Evolutionary conservation across 1,140 invertebrate species (phyloP).

Genomic region (Neodiprion pinetum): DNA sequence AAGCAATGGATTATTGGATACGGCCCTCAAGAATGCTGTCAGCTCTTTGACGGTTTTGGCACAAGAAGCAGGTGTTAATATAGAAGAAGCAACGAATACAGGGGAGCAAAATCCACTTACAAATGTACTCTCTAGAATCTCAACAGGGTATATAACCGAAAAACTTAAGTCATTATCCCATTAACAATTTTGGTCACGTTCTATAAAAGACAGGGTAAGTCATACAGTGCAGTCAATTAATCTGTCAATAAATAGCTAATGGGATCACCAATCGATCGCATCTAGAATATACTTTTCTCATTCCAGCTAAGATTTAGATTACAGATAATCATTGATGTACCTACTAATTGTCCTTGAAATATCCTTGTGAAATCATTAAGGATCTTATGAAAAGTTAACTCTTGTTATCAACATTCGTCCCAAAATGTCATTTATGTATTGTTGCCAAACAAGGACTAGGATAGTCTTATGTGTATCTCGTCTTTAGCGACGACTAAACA

Average conservation of each 20-base stretch:
- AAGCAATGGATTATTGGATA: conserved; percentile 36
- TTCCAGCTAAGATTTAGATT: conserved; percentile 6
- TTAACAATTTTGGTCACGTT: background rate
- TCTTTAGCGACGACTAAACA: too few relatives aligned
- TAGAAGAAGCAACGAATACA: conserved; percentile 9
- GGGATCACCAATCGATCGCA: background rate
- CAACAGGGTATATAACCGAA: conserved; percentile 12
- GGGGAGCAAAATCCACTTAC: conserved; percentile 14
- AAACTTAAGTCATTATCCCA: conserved; percentile 9
- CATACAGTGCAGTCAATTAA: conserved; percentile 19
- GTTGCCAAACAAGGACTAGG: too few relatives aligned
- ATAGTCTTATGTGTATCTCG: too few relatives aligned
- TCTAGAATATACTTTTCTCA: background rate
- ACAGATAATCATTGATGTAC: too few relatives aligned
- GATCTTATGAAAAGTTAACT: too few relatives aligned
- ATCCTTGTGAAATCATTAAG: too few relatives aligned
- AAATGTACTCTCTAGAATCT: conserved; percentile 10
- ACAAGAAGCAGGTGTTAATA: conserved; percentile 28
- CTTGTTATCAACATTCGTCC: too few relatives aligned
- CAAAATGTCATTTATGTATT: too few relatives aligned
- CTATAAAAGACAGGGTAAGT: background rate
- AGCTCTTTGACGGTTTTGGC: conserved; percentile 28
- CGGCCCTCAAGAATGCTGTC: conserved; percentile 34
- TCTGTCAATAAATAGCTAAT: conserved; percentile 4
- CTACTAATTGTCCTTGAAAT: too few relatives aligned